These are phyloP conservation scores for Drosophila sproati DNA, from an alignment of 1,140 invertebrate genomes.

Conservation along the genomic window DNA sequence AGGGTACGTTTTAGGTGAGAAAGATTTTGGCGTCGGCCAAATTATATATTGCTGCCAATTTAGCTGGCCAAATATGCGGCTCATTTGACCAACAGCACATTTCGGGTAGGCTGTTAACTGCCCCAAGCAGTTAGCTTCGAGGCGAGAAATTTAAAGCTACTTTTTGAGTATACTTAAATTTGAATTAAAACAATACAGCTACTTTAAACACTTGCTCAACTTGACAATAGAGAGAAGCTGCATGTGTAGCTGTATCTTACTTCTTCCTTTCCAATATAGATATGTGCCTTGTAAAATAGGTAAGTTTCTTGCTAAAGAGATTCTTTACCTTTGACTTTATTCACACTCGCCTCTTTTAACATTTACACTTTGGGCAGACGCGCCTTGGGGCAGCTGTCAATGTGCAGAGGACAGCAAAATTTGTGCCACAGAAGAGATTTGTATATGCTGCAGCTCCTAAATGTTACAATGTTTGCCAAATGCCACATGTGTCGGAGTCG, in stretches of 20 bases:
- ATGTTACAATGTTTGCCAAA: constrained; percentile 35
- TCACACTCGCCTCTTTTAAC: constrained; percentile 9
- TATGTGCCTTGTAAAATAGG: too few species aligned
- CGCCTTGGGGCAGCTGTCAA: constrained; percentile 38
- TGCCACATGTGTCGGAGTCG: constrained; percentile 60
- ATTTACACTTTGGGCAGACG: constrained; percentile 23
- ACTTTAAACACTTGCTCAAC: too few species aligned
- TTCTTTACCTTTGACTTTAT: not conserved
- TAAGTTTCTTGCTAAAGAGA: not conserved
- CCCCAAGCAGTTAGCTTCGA: not conserved
- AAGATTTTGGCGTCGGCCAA: constrained; percentile 30
- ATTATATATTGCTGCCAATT: constrained; percentile 63
- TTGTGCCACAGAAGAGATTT: constrained; percentile 33
- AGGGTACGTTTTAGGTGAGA: constrained; percentile 54
- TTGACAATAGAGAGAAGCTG: too few species aligned
- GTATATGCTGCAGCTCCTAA: not conserved
- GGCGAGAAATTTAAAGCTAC: not conserved
- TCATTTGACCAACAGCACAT: constrained; percentile 3
- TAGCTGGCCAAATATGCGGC: constrained; percentile 26
- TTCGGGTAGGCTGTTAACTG: not conserved
- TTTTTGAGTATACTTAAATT: too few species aligned
- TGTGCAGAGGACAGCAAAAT: constrained; percentile 39
- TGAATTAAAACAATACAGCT: too few species aligned
- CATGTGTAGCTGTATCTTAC: too few species aligned
- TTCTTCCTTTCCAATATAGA: too few species aligned